Percentiles rank a stretch among this genome's conserved stretches.
phyloP scores from a whole-genome alignment of 2,113 vertebrate genomes.

The Nothoprocta perdicaria region DNA sequence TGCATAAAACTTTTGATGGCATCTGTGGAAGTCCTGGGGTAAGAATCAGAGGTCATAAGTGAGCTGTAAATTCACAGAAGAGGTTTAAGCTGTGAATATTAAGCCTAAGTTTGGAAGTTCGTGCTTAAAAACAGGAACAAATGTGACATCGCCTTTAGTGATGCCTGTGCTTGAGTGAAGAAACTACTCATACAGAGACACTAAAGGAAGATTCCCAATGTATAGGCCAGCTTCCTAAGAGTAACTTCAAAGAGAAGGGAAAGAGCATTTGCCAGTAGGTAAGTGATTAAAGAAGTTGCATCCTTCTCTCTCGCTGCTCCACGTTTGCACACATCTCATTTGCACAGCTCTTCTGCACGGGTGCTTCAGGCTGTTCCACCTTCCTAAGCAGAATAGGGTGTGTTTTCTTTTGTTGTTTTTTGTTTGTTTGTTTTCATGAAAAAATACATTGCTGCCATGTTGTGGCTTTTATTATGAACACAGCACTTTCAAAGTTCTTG shows the following conservation, averaged over 20 bases:
- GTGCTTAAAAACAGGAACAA: not conserved
- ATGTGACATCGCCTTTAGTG: not conserved
- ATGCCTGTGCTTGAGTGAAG: not conserved
- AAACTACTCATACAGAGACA: not conserved
- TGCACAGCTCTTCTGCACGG: conserved; percentile 8
- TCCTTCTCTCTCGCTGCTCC: not conserved
- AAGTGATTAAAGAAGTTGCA: not conserved
- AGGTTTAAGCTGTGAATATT: not conserved
- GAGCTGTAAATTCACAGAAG: not conserved
- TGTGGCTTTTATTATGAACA: not conserved
- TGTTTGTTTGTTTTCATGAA: not conserved
- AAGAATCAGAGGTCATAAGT: not conserved
- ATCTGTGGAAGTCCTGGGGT: not conserved
- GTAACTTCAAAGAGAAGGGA: not conserved
- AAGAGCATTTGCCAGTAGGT: not conserved
- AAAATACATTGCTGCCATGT: not conserved
- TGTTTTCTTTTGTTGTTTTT: too few species aligned
- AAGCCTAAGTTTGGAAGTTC: not conserved
- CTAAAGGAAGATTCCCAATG: conserved; percentile 12
- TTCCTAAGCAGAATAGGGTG: not conserved
- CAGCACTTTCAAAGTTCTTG: not conserved
- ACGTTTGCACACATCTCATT: not conserved
- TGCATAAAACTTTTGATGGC: not conserved
- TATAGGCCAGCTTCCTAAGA: not conserved
- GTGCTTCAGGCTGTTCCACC: not conserved